These are phyloP conservation scores for Aphodius sticticus DNA, from an alignment of 2,888 invertebrate genomes.

Conservation along the genomic window DNA sequence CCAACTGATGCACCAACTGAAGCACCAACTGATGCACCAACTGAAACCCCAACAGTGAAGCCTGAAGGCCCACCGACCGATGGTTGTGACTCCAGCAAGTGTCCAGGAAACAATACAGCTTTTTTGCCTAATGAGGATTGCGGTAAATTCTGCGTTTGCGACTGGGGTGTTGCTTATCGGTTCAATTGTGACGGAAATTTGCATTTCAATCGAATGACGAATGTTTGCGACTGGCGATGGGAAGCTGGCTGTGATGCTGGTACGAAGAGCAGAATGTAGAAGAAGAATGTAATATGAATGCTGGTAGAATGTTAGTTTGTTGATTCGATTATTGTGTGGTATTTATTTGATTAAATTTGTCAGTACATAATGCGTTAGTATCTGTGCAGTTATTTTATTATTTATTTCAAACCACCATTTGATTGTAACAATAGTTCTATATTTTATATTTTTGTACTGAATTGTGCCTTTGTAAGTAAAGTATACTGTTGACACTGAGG, in stretches of 20 bases:
- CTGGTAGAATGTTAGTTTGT: too few relatives aligned
- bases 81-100: not conserved
- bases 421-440: too few relatives aligned
- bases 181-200: constrained; percentile 35
- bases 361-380: too few relatives aligned
- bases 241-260: constrained; percentile 31
- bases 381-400: too few relatives aligned
- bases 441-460: too few relatives aligned
- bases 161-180: constrained; percentile 31
- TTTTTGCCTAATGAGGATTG: constrained; percentile 32
- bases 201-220: constrained; percentile 34
- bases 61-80: not conserved
- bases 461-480: too few relatives aligned
- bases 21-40: not conserved
- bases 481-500: too few relatives aligned
- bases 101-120: constrained; percentile 26
- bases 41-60: not conserved
- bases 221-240: constrained; percentile 38
- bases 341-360: too few relatives aligned
- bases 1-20: not conserved
- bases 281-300: too few relatives aligned
- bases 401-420: too few relatives aligned
- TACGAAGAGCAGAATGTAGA: too few relatives aligned
- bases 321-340: too few relatives aligned
- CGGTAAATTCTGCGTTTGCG: constrained; percentile 37